phyloP scores from a whole-genome alignment of 2,888 invertebrate species.

The Hypercompe scribonia region DNA sequence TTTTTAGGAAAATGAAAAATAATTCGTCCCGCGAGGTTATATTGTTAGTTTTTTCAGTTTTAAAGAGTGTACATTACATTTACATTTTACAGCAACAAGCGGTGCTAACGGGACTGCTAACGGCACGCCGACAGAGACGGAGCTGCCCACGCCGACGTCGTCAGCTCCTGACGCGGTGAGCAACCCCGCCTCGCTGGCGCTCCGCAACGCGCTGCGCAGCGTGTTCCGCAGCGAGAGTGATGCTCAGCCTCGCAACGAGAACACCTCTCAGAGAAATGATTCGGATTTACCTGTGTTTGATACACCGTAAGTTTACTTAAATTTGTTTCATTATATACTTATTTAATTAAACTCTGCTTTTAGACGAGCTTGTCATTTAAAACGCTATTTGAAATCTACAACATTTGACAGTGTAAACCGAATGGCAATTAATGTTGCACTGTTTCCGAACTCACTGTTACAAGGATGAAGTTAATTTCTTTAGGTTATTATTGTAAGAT shows the following conservation, averaged over 20 bases:
- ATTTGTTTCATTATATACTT: background rate
- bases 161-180: conserved; percentile 69
- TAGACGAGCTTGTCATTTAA: no score
- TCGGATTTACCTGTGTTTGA: conserved; percentile 75
- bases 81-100: conserved; percentile 45
- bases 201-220: conserved; percentile 78
- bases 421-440: no score
- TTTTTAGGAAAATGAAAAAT: no score
- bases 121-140: conserved; percentile 77
- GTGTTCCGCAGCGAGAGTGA: conserved; percentile 74
- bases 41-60: background rate
- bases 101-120: conserved; percentile 62
- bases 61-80: background rate
- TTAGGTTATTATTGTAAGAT: no score
- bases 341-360: no score
- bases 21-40: no score
- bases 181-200: conserved; percentile 72
- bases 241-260: conserved; percentile 55
- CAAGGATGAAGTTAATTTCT: no score
- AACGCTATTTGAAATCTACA: no score
- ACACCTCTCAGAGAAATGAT: conserved; percentile 64
- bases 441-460: no score
- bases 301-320: conserved; percentile 66
- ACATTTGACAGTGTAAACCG: no score
- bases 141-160: conserved; percentile 79